phyloP scores from a whole-genome alignment of 2,888 invertebrate species.

The Spisula solida region DNA sequence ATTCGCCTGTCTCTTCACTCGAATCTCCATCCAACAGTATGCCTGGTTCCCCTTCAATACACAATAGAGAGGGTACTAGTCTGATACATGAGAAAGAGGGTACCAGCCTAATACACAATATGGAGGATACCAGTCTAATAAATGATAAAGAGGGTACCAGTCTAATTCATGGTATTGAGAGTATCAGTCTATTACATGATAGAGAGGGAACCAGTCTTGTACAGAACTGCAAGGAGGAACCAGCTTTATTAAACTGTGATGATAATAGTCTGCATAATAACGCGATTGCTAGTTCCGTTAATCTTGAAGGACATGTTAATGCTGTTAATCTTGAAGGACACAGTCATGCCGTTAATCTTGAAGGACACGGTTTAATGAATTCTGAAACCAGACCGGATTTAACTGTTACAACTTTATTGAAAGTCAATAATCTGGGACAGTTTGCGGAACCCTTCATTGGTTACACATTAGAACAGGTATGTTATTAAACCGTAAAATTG shows the following conservation, averaged over 20 bases:
- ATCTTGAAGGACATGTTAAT: background rate
- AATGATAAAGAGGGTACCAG: background rate
- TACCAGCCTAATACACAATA: too few species aligned
- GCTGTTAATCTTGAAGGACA: background rate
- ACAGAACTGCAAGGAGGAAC: background rate
- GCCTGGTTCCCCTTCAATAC: constrained; percentile 68
- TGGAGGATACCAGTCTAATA: background rate
- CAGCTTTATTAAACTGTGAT: background rate
- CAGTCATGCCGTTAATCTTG: background rate
- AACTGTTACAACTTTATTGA: constrained; percentile 55
- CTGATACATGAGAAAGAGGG: too few species aligned
- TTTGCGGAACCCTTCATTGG: constrained; percentile 65
- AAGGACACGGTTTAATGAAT: background rate
- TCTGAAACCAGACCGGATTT: background rate
- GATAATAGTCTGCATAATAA: constrained; percentile 16
- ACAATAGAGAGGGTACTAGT: background rate
- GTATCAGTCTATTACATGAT: constrained; percentile 27
- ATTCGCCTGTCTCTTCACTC: constrained; percentile 73
- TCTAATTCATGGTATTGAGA: too few species aligned
- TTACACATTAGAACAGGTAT: constrained; percentile 74
- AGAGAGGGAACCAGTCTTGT: constrained; percentile 12
- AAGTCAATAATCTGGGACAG: constrained; percentile 66
- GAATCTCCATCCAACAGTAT: constrained; percentile 75
- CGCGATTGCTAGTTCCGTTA: background rate
- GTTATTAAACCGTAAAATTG: background rate